A percentile compares a stretch with the other conserved stretches of the same genome.
phyloP scores from a whole-genome alignment of 1,140 invertebrate genomes.

The Cardiocondyla obscurior region DNA sequence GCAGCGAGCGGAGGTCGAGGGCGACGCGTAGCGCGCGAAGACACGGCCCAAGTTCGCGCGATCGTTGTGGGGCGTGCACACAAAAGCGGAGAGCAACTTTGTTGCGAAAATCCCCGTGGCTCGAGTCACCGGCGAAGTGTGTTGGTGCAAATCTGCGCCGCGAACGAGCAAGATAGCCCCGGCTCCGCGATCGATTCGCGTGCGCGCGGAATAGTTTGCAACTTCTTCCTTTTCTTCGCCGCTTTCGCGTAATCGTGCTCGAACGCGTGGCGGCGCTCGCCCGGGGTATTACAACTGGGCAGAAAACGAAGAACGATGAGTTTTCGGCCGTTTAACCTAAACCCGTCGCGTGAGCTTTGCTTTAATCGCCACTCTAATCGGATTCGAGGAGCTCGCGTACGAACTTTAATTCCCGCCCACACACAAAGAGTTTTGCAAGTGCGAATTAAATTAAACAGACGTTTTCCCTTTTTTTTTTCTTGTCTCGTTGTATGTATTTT shows the following conservation, averaged over 20 bases:
- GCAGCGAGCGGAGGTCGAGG: neutral
- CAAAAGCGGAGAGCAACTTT: constrained; percentile 42
- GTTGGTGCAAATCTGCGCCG: constrained; percentile 41
- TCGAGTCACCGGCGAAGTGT: constrained; percentile 11
- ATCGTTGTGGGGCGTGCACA: constrained; percentile 24
- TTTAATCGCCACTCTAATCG: constrained; percentile 50
- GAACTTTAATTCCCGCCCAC: constrained; percentile 43
- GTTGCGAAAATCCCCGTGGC: constrained; percentile 27
- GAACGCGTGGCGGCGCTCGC: neutral
- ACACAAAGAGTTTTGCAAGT: constrained; percentile 41
- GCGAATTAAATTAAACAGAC: constrained; percentile 54
- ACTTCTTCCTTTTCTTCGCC: constrained; percentile 26
- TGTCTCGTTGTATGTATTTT: no score
- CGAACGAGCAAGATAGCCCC: constrained; percentile 1
- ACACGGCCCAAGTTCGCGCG: constrained; percentile 41
- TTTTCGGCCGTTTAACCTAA: constrained; percentile 50
- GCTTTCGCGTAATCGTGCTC: constrained; percentile 25
- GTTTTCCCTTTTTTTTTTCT: neutral
- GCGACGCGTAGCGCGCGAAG: constrained; percentile 23
- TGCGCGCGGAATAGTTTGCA: constrained; percentile 33
- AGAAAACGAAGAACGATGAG: constrained; percentile 33
- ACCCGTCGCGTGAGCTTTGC: constrained; percentile 38
- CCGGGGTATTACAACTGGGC: neutral
- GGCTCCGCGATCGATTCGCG: constrained; percentile 31
- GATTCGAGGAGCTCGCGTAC: constrained; percentile 8